Evolutionary conservation across 53 echinoderm and acorn worm genomes (phyloP).

Genomic region (Actinopyga echinites): DNA sequence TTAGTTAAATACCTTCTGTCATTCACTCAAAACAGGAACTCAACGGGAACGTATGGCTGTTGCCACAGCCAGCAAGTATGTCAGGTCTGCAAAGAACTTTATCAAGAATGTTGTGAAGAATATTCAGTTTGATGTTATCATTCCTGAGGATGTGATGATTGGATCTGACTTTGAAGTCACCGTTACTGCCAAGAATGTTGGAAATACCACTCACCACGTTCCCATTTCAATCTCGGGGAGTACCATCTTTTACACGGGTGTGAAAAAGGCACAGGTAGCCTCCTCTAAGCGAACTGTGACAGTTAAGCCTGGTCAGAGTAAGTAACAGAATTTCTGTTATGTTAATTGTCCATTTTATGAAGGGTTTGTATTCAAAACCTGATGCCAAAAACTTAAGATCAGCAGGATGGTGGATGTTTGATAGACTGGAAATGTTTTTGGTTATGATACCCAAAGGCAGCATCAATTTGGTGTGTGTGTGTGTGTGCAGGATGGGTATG

Average conservation of each 20-base stretch:
- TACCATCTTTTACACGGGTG: conserved; percentile 83
- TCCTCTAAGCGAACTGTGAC: conserved; percentile 42
- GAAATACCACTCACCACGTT: conserved; percentile 26
- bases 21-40: conserved; percentile 49
- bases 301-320: conserved; percentile 70
- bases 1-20: neutral
- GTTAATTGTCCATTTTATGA: too few species aligned
- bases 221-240: conserved; percentile 70
- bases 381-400: too few species aligned
- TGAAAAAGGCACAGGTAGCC: conserved; percentile 65
- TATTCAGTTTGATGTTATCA: conserved; percentile 64
- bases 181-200: conserved; percentile 54
- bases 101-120: conserved; percentile 64
- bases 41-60: conserved; percentile 83
- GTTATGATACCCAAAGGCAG: too few species aligned
- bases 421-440: too few species aligned
- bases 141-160: conserved; percentile 67
- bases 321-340: neutral
- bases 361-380: too few species aligned
- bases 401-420: neutral
- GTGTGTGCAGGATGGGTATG: too few species aligned
- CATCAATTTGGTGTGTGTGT: too few species aligned
- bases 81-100: conserved; percentile 81
- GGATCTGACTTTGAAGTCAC: conserved; percentile 74
- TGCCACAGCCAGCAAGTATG: conserved; percentile 69